Evolutionary conservation across 2,113 vertebrate species (phyloP).

Genomic region (Coregonus clupeaformis): DNA sequence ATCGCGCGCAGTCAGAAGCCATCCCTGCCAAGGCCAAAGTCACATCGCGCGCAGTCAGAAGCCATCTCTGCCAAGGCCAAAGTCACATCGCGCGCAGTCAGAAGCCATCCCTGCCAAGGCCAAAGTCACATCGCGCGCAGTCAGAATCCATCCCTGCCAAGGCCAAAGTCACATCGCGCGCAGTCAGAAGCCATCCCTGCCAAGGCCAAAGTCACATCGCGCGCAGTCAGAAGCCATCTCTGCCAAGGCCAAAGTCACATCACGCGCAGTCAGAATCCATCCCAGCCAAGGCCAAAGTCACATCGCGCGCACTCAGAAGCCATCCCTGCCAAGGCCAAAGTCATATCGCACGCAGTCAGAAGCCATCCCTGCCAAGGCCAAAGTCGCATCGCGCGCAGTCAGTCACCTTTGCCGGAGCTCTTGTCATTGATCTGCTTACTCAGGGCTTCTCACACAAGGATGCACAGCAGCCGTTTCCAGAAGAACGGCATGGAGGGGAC

Average conservation of each 20-base stretch:
- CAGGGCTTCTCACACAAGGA: constrained; percentile 27
- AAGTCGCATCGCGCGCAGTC: constrained; percentile 51
- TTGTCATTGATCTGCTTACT: constrained; percentile 66
- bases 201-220: constrained; percentile 55
- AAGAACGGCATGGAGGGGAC: not conserved
- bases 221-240: constrained; percentile 34
- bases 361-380: constrained; percentile 48
- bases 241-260: constrained; percentile 55
- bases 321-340: constrained; percentile 55
- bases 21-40: constrained; percentile 55
- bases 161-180: constrained; percentile 55
- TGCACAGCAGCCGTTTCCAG: not conserved
- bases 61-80: constrained; percentile 51
- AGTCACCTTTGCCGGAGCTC: constrained; percentile 39
- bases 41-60: constrained; percentile 42
- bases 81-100: constrained; percentile 49
- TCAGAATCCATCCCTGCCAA: constrained; percentile 36
- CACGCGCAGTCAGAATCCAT: constrained; percentile 37
- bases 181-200: constrained; percentile 37
- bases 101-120: constrained; percentile 39
- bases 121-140: constrained; percentile 55
- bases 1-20: constrained; percentile 38
- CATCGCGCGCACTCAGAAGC: constrained; percentile 39
- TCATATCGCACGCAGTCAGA: constrained; percentile 44
- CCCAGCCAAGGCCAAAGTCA: constrained; percentile 56